phyloP scores from a whole-genome alignment of 2,888 invertebrate genomes.

The Eristalis pertinax region DNA sequence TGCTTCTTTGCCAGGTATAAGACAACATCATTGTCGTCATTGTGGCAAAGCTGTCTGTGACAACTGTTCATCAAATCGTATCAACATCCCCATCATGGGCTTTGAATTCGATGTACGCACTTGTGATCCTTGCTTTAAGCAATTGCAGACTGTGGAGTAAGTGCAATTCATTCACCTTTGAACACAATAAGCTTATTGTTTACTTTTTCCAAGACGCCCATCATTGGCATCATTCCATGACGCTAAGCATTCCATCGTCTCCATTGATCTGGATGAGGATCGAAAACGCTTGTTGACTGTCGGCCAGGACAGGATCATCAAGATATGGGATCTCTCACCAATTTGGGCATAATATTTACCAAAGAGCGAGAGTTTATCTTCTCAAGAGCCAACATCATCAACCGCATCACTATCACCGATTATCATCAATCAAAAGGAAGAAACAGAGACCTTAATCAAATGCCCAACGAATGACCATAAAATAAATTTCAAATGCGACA shows the following conservation, averaged over 20 bases:
- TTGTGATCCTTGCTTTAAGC: slow-evolving; percentile 94
- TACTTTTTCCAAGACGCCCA: slow-evolving; percentile 86
- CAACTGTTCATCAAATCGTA: slow-evolving; percentile 92
- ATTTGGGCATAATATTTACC: slow-evolving; percentile 81
- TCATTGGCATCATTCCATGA: slow-evolving; percentile 98
- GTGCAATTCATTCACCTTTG: slow-evolving; percentile 78
- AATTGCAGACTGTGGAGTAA: slow-evolving; percentile 93
- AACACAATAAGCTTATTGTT: not conserved
- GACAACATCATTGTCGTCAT: slow-evolving; percentile 95
- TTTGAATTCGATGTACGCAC: slow-evolving; percentile 98
- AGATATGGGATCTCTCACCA: slow-evolving; percentile 93
- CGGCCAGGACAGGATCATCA: slow-evolving; percentile 97
- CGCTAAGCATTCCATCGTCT: slow-evolving; percentile 94
- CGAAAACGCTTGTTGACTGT: slow-evolving; percentile 94
- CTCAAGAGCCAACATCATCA: slow-evolving; percentile 57
- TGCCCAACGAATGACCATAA: slow-evolving; percentile 66
- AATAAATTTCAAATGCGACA: slow-evolving; percentile 17
- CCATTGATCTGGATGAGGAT: slow-evolving; percentile 94
- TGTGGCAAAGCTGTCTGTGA: slow-evolving; percentile 98
- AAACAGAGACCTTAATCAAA: slow-evolving; percentile 53
- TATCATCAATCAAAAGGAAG: slow-evolving; percentile 55
- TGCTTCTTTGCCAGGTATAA: slow-evolving; percentile 82
- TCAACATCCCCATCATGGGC: slow-evolving; percentile 97
- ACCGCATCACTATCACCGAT: slow-evolving; percentile 56
- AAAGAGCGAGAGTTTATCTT: slow-evolving; percentile 60